A percentile compares a stretch with the other conserved stretches of the same genome.
phyloP scores from a whole-genome alignment of 2,888 invertebrate species.

The Meteorus colon region DNA sequence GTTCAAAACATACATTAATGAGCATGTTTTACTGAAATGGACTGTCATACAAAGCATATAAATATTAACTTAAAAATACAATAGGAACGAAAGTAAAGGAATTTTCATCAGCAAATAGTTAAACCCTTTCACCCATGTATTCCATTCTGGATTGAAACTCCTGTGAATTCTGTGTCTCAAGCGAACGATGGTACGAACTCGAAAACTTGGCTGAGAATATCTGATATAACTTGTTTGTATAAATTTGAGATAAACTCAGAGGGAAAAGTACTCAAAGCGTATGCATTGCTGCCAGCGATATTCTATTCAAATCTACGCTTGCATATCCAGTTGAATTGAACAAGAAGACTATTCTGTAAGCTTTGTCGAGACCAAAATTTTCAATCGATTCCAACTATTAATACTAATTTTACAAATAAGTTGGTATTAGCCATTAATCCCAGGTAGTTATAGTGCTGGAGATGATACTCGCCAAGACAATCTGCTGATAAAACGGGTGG shows the following conservation, averaged over 20 bases:
- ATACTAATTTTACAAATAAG: too few species aligned
- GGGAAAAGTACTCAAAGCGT: slow-evolving; percentile 6
- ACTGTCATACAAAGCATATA: not conserved
- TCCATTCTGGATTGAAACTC: not conserved
- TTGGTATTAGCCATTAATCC: not conserved
- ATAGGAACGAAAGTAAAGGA: not conserved
- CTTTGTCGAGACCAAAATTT: too few species aligned
- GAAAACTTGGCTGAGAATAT: not conserved
- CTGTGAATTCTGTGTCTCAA: not conserved
- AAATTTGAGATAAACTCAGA: not conserved
- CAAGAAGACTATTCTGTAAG: too few species aligned
- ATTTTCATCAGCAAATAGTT: not conserved
- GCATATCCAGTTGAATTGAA: slow-evolving; percentile 28
- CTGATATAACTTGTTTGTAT: not conserved
- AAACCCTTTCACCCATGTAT: not conserved
- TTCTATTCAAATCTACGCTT: slow-evolving; percentile 11
- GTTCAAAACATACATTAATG: not conserved
- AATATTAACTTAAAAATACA: not conserved
- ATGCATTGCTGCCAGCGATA: slow-evolving; percentile 9
- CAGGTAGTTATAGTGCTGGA: too few species aligned
- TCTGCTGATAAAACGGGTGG: too few species aligned
- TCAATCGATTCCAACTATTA: too few species aligned
- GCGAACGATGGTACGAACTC: too few species aligned
- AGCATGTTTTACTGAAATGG: not conserved
- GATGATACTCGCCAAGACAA: too few species aligned